phyloP scores from a whole-genome alignment of 2,797 vertebrate species.

The Tadarida brasiliensis region DNA sequence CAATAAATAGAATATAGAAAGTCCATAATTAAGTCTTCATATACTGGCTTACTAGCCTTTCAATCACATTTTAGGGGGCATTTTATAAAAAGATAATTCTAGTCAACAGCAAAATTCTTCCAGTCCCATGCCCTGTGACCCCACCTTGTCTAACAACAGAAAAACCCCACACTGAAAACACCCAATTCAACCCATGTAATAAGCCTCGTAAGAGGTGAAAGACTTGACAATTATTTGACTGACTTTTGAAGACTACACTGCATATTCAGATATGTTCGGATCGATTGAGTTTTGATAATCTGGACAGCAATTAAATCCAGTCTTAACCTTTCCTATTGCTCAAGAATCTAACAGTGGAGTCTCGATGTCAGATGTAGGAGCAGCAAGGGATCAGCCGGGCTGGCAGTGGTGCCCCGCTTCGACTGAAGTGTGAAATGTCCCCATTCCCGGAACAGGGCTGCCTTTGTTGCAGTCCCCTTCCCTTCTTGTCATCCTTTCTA shows the following conservation, averaged over 20 bases:
- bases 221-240: neutral
- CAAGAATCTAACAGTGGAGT: slow-evolving; percentile 39
- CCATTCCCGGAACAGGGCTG: slow-evolving; percentile 25
- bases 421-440: slow-evolving; percentile 11
- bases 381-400: neutral
- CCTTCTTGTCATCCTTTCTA: slow-evolving; percentile 43
- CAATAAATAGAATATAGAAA: slow-evolving; percentile 34
- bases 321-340: slow-evolving; percentile 61
- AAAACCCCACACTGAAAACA: slow-evolving; percentile 59
- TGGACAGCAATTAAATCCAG: slow-evolving; percentile 39
- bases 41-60: slow-evolving; percentile 50
- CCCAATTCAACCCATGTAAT: slow-evolving; percentile 17
- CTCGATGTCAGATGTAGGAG: slow-evolving; percentile 10
- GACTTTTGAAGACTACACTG: slow-evolving; percentile 40
- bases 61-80: slow-evolving; percentile 52
- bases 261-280: slow-evolving; percentile 54
- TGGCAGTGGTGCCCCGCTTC: neutral
- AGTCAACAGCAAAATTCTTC: slow-evolving; percentile 60
- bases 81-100: slow-evolving; percentile 61
- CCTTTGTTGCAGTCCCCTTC: neutral
- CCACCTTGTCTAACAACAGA: slow-evolving; percentile 7
- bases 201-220: slow-evolving; percentile 45
- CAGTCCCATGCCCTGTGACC: neutral
- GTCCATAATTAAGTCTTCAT: slow-evolving; percentile 37
- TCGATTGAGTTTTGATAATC: slow-evolving; percentile 34